Base-by-base conservation (phyloP, 2,113 vertebrate genomes). In the Tragelaphus scriptus region DNA sequence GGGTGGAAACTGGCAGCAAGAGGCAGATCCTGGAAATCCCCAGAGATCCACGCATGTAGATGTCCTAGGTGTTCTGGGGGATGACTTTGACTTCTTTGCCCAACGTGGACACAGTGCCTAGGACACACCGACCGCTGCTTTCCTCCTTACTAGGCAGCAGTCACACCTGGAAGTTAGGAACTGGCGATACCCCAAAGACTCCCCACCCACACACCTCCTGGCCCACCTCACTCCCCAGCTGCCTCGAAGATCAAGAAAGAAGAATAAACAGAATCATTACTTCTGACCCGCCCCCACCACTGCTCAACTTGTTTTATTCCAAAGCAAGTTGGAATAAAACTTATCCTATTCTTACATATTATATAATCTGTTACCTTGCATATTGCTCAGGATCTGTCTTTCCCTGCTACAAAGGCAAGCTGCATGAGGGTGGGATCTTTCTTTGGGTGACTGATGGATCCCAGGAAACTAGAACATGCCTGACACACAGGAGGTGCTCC, bases 141-240 rank as follows among this genome's bases (percentile, higher is more conserved):
- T 49, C 5, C 26, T 36, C 11, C 2, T 6, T 23, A n/a, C 6
- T 9, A 58, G 19, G 15, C 10, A 59, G 44, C 10, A 58, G 68
- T 25, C 25, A 86, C 21, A 77, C 3, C 1, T 40, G 26, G 80
- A 15, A 77, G 23, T 14, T 49, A 13, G 47, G 87, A 59, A 87
- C 16, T 11, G 25, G 0, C 0, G 56, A 2, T 8, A 10, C 21
- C 19, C 25, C 21, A 13, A n/a, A 79, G 9, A 26, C 7, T 26
- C n/a, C 4, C 25, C n/a, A 49, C 16, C 17, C 4, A 79, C 36
- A 88, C 10, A n/a, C 21, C 7, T 30, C 21, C n/a, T 32, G 26
- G 21, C 16, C 12, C 30, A 14, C 11, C 21, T 40, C 1, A 6
- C 10, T 26, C 0, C 6, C 4, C 55, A 56, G 25, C 6, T 51